These are phyloP conservation scores for Loripinus fragilis DNA, from an alignment of 2,888 invertebrate species.

Conservation along the genomic window DNA sequence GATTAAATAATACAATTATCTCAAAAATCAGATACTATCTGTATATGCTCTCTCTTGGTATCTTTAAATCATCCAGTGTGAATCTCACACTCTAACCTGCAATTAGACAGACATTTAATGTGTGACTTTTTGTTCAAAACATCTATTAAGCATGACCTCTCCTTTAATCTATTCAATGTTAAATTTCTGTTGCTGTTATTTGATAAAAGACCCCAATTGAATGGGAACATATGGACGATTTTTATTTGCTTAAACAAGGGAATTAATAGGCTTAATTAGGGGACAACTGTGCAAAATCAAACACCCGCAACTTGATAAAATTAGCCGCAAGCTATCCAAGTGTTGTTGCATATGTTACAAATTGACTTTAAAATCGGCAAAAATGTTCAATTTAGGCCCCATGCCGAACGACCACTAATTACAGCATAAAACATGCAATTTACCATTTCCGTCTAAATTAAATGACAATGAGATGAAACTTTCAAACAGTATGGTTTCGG, in stretches of 20 bases:
- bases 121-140: neutral
- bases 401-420: neutral
- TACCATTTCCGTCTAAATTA: conserved; percentile 18
- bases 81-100: neutral
- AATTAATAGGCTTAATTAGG: neutral
- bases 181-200: neutral
- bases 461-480: neutral
- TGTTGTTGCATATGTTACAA: conserved; percentile 13
- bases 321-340: neutral
- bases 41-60: neutral
- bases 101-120: conserved; percentile 3
- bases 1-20: neutral
- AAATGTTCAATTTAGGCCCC: neutral
- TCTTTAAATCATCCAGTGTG: neutral
- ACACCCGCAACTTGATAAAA: too few species aligned
- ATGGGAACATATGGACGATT: neutral
- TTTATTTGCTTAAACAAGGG: neutral
- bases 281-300: neutral
- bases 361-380: neutral
- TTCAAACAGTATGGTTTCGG: conserved; percentile 17
- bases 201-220: neutral
- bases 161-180: neutral
- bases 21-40: conserved; percentile 4
- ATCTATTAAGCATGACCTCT: neutral
- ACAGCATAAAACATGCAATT: conserved; percentile 9